Evolutionary conservation across 2,888 invertebrate genomes (phyloP), one percentile per base, ranked within the genome.

Genomic region (Campoplex capitator): DNA sequence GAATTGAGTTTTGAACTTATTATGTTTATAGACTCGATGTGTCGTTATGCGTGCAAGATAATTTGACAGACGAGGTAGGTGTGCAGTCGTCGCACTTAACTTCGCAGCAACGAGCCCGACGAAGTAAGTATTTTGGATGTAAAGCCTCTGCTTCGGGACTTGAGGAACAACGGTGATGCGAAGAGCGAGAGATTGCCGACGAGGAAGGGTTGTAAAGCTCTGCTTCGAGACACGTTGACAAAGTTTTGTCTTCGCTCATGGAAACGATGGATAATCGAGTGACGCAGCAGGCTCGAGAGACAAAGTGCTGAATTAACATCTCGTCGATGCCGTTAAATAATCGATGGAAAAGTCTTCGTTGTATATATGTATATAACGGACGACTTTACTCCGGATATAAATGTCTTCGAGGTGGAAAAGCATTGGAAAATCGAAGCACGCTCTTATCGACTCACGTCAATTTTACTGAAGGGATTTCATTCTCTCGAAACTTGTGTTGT

Each of bases 291-390:
- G n/a, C 45, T 32, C n/a, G 80, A 88, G 16, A 86, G 16, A 86
- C 79, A 58, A 71, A 85, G 78, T 87, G 88, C 75, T 78, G 81
- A 89, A 89, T 90, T 89, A 90, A 89, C 89, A 89, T 88, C 88
- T 88, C 87, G 74, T 88, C 88, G 51, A 54, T 76, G 48, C 58
- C 45, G 70, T 71, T 58, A 82, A 84, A 87, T 82, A 75, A 58
- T 78, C 79, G 79, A 71, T 38, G 42, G 38, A 32, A 48, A 54
- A 54, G 70, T 70, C 45, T 45, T 16, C 45, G 54, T 45, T 78
- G 16, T 35, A 35, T n/a, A 45, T 51, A 75, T n/a, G 23, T n/a
- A 48, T 54, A 70, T 23, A 71, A 51, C 38, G 54, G 11, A 38
- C 23, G 23, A 54, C 28, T 65, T 42, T 48, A 35, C 42, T 23